phyloP scores from a whole-genome alignment of 2,797 vertebrate species.

The Pelochelys cantorii region DNA sequence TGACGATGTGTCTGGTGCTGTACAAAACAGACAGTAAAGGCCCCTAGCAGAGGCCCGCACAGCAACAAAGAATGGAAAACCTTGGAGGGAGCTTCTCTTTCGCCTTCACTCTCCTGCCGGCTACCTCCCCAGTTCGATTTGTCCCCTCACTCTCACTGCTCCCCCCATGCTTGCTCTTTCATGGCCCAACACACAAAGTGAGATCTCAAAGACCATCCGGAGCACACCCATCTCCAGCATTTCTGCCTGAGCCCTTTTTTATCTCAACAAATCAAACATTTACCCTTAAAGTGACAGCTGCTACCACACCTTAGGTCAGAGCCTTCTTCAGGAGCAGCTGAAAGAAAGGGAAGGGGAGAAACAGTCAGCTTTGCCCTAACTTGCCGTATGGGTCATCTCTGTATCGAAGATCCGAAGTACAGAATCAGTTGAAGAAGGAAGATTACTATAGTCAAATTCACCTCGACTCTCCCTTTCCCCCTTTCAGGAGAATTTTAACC shows the following conservation, averaged over 20 bases:
- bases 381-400: not conserved
- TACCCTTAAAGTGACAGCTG: conserved; percentile 75
- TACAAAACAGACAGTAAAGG: accelerated
- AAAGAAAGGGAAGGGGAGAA: conserved; percentile 58
- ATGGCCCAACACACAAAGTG: accelerated
- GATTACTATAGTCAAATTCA: conserved; percentile 77
- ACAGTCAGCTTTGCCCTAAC: conserved; percentile 22
- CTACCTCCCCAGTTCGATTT: not conserved
- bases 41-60: not conserved
- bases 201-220: not conserved
- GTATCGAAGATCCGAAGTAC: conserved; percentile 47
- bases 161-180: accelerated
- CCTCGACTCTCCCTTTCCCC: conserved; percentile 26
- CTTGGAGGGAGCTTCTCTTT: not conserved
- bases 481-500: conserved; percentile 72
- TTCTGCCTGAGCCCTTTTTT: not conserved
- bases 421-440: conserved; percentile 50
- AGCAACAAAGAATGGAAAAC: not conserved
- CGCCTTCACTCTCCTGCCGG: not conserved
- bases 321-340: conserved; percentile 69
- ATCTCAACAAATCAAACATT: conserved; percentile 61
- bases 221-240: accelerated
- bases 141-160: accelerated
- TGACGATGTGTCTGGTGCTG: not conserved
- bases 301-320: conserved; percentile 64